Conservation (phyloP, 2,888 invertebrate genomes). For the Resseliella maxima region DNA sequence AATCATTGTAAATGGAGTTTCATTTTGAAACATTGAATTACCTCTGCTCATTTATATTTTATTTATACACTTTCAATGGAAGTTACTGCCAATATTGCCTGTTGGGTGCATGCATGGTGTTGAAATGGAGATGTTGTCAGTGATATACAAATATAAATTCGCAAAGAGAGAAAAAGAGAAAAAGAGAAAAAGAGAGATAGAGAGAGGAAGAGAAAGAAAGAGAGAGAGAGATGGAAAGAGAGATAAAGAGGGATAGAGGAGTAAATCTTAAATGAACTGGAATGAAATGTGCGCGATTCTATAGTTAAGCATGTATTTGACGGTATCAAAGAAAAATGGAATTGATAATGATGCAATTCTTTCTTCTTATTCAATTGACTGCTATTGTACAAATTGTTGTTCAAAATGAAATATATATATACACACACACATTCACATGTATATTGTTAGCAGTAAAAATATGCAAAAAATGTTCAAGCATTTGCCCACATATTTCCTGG, state of each 20-base stretch:
- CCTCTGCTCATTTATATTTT: neutral
- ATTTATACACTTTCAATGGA: neutral
- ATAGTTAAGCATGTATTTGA: neutral
- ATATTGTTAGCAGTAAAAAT: neutral
- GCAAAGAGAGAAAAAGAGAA: too few species aligned
- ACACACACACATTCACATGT: neutral
- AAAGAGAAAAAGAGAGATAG: too few species aligned
- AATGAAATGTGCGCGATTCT: neutral
- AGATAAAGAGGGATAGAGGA: neutral
- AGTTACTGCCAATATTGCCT: neutral
- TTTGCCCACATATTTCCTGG: neutral
- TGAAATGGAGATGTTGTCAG: neutral
- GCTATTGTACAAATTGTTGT: neutral
- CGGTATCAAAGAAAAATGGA: neutral
- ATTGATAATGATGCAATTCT: slow-evolving; percentile 14
- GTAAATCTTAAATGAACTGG: neutral
- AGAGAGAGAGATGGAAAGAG: neutral
- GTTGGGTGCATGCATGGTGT: neutral
- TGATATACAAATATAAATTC: too few species aligned
- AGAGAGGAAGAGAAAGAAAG: too few species aligned
- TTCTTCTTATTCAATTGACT: slow-evolving; percentile 27
- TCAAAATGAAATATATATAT: neutral
- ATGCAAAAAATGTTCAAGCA: neutral
- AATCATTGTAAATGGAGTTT: slow-evolving; percentile 7
- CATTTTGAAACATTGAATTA: slow-evolving; percentile 11